Percentiles rank a stretch among this genome's conserved stretches.
phyloP scores from a whole-genome alignment of 2,888 invertebrate genomes.

The Seladonia tumulorum region DNA sequence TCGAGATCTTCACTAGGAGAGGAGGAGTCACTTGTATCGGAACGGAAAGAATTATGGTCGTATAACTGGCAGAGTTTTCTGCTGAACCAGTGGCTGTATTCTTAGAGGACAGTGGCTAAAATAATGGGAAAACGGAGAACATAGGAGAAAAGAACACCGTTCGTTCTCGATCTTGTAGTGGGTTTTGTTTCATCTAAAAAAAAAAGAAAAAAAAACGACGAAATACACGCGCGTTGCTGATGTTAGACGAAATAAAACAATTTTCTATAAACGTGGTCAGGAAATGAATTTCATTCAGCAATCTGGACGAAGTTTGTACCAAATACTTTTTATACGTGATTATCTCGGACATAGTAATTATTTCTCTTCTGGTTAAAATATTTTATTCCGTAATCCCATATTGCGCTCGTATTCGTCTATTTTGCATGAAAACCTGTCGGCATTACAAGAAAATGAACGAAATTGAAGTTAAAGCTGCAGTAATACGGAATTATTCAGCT shows the following conservation, averaged over 20 bases:
- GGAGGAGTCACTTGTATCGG: background rate
- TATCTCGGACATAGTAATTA: background rate
- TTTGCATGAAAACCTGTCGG: background rate
- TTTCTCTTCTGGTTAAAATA: background rate
- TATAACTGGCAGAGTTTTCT: background rate
- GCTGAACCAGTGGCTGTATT: background rate
- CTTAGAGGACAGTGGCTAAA: background rate
- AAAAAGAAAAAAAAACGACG: background rate
- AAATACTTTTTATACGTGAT: background rate
- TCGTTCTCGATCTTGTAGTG: background rate
- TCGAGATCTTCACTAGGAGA: background rate
- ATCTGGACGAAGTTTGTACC: background rate
- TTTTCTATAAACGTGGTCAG: background rate
- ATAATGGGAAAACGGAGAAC: slow-evolving; percentile 6
- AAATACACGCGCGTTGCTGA: background rate
- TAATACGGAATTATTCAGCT: background rate
- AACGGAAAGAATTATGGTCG: background rate
- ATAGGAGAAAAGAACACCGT: no score
- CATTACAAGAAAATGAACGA: background rate
- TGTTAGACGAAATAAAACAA: background rate
- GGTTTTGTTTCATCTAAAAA: background rate
- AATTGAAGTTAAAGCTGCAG: background rate
- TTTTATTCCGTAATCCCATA: background rate
- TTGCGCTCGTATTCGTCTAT: background rate
- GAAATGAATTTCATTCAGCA: background rate